Base-by-base conservation (phyloP, 2,113 vertebrate species). In the Ceyx cyanopectus region DNA sequence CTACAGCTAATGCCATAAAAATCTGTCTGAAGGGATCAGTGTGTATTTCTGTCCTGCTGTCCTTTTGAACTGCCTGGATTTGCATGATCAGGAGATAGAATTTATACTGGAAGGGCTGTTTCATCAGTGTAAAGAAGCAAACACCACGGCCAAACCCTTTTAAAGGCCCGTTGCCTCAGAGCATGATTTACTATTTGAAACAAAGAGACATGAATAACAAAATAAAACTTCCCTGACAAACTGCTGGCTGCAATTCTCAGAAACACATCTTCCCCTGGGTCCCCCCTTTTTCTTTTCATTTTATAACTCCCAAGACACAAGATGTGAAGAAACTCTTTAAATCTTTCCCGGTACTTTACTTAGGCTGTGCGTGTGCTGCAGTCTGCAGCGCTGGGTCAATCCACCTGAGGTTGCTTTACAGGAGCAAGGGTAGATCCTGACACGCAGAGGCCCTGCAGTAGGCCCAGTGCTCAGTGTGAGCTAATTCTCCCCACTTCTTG, bases 181-280 rank as follows among this genome's bases (percentile, higher is more conserved):
- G 18, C 29, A 40, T 66, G 68, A 91, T 90, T 93, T 94, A 80
- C 10, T 30, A 17, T 80, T 81, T 85, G 60, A 77, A 91, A 90
- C 4, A 3, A 79, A 92, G 48, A 89, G 32, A 85, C 29, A 70
- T 46, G 60, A 91, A 89, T 77, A 92, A 91, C 41, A 82, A 91
- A 91, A 89, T 73, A 87, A 94, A 95, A 89, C 27, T 66, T 92
- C 8, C 2, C 54, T 87, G 81, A 85, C 37, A 95, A 75, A 81
- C 65, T 74, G 85, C 70, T 90, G 92, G 30, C 84, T 81, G 37
- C 60, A 87, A 30, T 85, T 94, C 46, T 53, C 72, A 85, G 82
- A 81, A 96, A 93, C 74, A 79, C 60, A 43, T 70, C 72, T 83
- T 81, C n/a, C 7, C 26, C 15, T 23, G 41, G 58, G 57, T 79